Evolutionary conservation across 2,797 vertebrate species (phyloP).

Genomic region (Cheirogaleus major): DNA sequence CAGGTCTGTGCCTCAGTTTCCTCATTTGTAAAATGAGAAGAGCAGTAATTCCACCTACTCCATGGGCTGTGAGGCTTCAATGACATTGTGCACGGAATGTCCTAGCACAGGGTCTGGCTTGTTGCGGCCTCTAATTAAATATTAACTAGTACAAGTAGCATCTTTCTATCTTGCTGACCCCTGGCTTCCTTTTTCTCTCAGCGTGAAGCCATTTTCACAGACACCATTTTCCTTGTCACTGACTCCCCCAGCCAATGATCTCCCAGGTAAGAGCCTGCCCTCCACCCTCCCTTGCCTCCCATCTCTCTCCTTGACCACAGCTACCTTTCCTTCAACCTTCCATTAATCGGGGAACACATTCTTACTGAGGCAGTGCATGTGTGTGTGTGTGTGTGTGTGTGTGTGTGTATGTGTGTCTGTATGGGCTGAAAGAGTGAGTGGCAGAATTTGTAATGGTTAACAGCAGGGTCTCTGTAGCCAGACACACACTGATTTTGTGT

Average conservation of each 20-base stretch:
- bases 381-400: too few species aligned
- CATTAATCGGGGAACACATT: neutral
- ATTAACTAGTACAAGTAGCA: neutral
- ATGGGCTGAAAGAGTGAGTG: neutral
- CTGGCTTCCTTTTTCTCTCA: slow-evolving; percentile 58
- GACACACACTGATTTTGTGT: neutral
- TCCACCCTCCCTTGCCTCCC: neutral
- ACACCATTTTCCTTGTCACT: slow-evolving; percentile 77
- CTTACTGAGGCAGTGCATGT: neutral
- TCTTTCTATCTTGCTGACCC: slow-evolving; percentile 25
- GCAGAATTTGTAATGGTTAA: neutral
- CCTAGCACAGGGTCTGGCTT: neutral
- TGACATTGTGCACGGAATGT: neutral
- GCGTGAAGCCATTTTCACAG: slow-evolving; percentile 83
- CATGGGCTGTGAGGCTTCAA: neutral
- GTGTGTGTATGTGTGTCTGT: too few species aligned
- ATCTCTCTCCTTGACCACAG: neutral
- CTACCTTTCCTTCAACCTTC: slow-evolving; percentile 27
- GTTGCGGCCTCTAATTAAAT: neutral
- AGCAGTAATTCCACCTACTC: neutral
- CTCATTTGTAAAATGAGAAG: neutral
- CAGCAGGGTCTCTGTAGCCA: neutral
- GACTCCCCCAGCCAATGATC: slow-evolving; percentile 73
- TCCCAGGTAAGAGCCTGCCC: slow-evolving; percentile 73
- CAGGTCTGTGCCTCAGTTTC: neutral